Evolutionary conservation across 2,888 invertebrate species (phyloP).

Genomic region (Merodon equestris): DNA sequence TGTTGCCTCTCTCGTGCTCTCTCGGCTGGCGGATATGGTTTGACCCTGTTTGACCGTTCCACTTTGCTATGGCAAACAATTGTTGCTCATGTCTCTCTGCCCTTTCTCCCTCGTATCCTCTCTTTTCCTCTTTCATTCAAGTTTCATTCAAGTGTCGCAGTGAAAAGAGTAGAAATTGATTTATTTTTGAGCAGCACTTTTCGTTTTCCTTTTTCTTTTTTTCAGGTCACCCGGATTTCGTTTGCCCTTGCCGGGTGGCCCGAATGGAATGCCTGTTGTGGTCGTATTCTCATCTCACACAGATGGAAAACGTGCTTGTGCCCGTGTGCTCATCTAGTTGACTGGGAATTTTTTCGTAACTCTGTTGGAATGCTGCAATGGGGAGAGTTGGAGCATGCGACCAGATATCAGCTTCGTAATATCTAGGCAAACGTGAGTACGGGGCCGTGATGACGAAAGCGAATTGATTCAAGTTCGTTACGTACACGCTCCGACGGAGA

Average conservation of each 20-base stretch:
- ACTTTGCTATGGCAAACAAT: slow-evolving; percentile 10
- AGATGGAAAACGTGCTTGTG: neutral
- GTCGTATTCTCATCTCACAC: neutral
- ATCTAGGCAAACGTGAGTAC: too few relatives aligned
- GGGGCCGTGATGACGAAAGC: too few relatives aligned
- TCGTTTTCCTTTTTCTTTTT: slow-evolving; percentile 9
- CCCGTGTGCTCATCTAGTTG: too few relatives aligned
- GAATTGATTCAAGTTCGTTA: too few relatives aligned
- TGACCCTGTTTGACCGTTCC: neutral
- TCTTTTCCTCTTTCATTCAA: neutral
- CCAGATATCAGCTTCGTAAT: too few relatives aligned
- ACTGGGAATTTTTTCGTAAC: too few relatives aligned
- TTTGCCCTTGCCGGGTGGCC: slow-evolving; percentile 21
- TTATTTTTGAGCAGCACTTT: neutral
- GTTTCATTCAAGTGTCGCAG: neutral
- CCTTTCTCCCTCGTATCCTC: neutral
- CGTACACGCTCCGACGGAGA: too few relatives aligned
- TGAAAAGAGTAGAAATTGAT: neutral
- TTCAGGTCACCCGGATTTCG: slow-evolving; percentile 53
- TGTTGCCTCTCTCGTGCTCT: too few relatives aligned
- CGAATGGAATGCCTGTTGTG: too few relatives aligned
- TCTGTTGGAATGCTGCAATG: neutral
- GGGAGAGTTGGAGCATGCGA: too few relatives aligned
- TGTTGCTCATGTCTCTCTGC: slow-evolving; percentile 26
- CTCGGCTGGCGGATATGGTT: neutral